phyloP scores from a whole-genome alignment of 2,113 vertebrate species.

The Penelope pileata region DNA sequence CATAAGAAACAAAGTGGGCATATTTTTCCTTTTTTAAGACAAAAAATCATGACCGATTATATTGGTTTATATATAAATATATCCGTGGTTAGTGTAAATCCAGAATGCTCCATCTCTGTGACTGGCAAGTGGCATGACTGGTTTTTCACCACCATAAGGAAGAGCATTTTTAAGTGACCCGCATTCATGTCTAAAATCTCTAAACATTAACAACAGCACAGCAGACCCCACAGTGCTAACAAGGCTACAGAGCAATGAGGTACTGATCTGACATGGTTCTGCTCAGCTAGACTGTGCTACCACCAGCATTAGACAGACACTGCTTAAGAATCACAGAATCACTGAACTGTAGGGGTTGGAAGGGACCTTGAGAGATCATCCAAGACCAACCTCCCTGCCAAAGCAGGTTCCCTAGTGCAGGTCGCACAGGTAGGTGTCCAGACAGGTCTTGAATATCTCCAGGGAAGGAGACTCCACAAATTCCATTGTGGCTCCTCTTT shows the following conservation, averaged over 20 bases:
- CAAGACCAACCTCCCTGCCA: too few species aligned
- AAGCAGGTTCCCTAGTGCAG: too few species aligned
- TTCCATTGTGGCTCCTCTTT: not conserved
- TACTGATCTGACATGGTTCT: not conserved
- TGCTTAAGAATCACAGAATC: too few species aligned
- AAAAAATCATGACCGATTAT: not conserved
- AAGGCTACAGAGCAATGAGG: not conserved
- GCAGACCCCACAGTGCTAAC: not conserved
- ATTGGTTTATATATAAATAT: not conserved
- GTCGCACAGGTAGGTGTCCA: too few species aligned
- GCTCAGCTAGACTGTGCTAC: not conserved
- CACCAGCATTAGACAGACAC: not conserved
- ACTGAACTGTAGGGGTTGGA: too few species aligned
- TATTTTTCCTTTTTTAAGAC: conserved; percentile 8
- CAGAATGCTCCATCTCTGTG: not conserved
- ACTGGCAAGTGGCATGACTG: not conserved
- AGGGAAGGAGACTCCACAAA: too few species aligned
- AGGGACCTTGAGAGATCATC: too few species aligned
- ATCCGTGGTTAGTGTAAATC: not conserved
- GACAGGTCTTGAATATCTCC: too few species aligned
- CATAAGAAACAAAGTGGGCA: not conserved
- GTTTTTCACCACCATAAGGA: not conserved
- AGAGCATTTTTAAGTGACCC: not conserved
- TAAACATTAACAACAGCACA: not conserved
- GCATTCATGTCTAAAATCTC: not conserved